A percentile compares a stretch with the other conserved stretches of the same genome.
phyloP scores from a whole-genome alignment of 2,113 vertebrate genomes.

The Hydrolagus affinis region DNA sequence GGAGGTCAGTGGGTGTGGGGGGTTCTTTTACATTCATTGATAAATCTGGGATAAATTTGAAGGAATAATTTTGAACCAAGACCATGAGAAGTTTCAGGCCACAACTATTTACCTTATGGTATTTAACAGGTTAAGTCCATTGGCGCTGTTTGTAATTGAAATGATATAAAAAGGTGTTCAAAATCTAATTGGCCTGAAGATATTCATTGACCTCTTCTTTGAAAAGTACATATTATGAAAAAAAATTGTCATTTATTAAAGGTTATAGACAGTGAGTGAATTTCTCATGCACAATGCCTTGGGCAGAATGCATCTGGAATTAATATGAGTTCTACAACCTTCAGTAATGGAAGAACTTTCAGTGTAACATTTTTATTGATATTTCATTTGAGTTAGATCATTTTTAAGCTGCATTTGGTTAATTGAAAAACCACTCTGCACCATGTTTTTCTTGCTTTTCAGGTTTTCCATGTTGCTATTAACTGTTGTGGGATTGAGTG shows the following conservation, averaged over 20 bases:
- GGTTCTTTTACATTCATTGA: no score
- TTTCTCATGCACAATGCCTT: slow-evolving; percentile 1
- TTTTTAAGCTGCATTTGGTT: not conserved
- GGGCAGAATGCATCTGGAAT: slow-evolving; percentile 10
- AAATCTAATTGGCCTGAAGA: slow-evolving; percentile 25
- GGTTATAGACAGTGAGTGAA: slow-evolving; percentile 27
- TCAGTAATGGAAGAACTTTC: not conserved
- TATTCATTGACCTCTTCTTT: slow-evolving; percentile 19
- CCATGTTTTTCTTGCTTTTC: not conserved
- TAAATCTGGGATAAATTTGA: no score
- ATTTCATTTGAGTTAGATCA: slow-evolving; percentile 12
- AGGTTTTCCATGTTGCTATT: not conserved
- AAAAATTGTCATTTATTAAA: slow-evolving; percentile 29
- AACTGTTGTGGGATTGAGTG: not conserved
- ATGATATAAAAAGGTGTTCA: slow-evolving; percentile 11
- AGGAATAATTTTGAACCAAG: no score
- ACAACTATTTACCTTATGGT: no score
- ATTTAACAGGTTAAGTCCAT: not conserved
- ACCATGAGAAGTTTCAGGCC: no score
- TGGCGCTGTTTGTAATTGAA: not conserved
- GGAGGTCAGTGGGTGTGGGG: not conserved
- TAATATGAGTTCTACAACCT: slow-evolving; percentile 27
- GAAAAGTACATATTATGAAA: slow-evolving; percentile 22
- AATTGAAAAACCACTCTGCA: not conserved
- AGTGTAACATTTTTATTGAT: slow-evolving; percentile 7